Evolutionary conservation across 2,888 invertebrate genomes (phyloP).

Genomic region (Boloria selene): DNA sequence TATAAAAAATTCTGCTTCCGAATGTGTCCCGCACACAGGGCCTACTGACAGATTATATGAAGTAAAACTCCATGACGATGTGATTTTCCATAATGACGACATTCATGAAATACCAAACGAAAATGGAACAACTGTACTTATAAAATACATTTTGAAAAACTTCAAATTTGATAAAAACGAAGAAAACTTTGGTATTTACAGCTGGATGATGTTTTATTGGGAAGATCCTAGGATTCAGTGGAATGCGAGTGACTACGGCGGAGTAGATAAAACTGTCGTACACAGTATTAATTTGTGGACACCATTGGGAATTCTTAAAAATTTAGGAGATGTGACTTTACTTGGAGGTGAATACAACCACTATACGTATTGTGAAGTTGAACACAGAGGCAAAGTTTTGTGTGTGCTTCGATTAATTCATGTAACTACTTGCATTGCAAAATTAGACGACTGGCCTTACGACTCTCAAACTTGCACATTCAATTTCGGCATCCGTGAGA

Average conservation of each 20-base stretch:
- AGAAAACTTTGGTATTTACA: slow-evolving; percentile 44
- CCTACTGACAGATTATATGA: not conserved
- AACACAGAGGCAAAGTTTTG: slow-evolving; percentile 39
- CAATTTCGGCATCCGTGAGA: slow-evolving; percentile 36
- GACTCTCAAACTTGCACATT: slow-evolving; percentile 50
- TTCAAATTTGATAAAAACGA: slow-evolving; percentile 48
- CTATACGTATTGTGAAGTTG: slow-evolving; percentile 40
- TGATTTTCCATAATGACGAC: not conserved
- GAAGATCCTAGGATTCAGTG: slow-evolving; percentile 44
- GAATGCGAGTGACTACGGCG: slow-evolving; percentile 43
- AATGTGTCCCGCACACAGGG: slow-evolving; percentile 7
- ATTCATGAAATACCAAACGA: slow-evolving; percentile 6
- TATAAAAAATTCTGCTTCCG: not conserved
- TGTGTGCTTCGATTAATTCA: slow-evolving; percentile 36
- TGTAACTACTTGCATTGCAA: slow-evolving; percentile 42
- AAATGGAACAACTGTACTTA: slow-evolving; percentile 8
- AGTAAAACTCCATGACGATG: slow-evolving; percentile 9
- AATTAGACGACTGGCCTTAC: slow-evolving; percentile 54
- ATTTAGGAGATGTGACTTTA: slow-evolving; percentile 36
- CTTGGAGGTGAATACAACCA: slow-evolving; percentile 28
- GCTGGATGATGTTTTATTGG: slow-evolving; percentile 43
- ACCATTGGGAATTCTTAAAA: slow-evolving; percentile 42
- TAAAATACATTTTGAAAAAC: slow-evolving; percentile 45
- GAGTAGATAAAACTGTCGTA: slow-evolving; percentile 31
- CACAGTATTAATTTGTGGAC: slow-evolving; percentile 41